Evolutionary conservation across 2,113 vertebrate species (phyloP).

Genomic region (Alligator sinensis): DNA sequence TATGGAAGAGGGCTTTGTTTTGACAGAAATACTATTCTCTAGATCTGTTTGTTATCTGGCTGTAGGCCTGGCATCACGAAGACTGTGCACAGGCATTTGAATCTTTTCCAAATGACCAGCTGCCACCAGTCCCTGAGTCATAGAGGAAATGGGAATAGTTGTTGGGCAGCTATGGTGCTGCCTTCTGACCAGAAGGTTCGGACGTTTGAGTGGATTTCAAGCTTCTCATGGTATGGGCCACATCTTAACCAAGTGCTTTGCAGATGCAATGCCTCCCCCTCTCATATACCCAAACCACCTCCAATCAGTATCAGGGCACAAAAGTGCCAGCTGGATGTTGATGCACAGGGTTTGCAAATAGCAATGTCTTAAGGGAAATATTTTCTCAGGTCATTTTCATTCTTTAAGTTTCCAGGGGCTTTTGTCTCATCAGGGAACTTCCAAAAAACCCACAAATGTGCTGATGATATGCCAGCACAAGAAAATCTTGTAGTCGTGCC

Average conservation of each 20-base stretch:
- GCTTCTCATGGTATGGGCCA: not conserved
- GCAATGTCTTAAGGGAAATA: not conserved
- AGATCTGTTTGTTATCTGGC: not conserved
- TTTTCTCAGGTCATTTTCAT: constrained; percentile 2
- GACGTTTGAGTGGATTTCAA: not conserved
- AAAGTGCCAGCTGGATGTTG: accelerated
- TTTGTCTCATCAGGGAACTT: not conserved
- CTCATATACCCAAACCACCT: not conserved
- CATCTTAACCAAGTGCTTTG: not conserved
- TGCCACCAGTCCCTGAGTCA: not conserved
- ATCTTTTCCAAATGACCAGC: not conserved
- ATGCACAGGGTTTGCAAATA: not conserved
- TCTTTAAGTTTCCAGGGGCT: not conserved
- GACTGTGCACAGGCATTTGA: not conserved
- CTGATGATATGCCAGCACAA: not conserved
- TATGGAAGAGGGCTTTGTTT: not conserved
- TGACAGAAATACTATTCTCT: not conserved
- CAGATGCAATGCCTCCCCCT: not conserved
- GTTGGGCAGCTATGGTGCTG: not conserved
- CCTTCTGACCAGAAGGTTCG: not conserved
- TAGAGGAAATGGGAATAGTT: not conserved
- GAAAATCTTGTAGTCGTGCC: not conserved
- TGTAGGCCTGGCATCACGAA: not conserved
- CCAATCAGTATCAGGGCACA: not conserved
- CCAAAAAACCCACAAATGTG: too few relatives aligned